These are phyloP conservation scores for Limanda limanda DNA, from an alignment of 2,113 vertebrate genomes.

Conservation along the genomic window DNA sequence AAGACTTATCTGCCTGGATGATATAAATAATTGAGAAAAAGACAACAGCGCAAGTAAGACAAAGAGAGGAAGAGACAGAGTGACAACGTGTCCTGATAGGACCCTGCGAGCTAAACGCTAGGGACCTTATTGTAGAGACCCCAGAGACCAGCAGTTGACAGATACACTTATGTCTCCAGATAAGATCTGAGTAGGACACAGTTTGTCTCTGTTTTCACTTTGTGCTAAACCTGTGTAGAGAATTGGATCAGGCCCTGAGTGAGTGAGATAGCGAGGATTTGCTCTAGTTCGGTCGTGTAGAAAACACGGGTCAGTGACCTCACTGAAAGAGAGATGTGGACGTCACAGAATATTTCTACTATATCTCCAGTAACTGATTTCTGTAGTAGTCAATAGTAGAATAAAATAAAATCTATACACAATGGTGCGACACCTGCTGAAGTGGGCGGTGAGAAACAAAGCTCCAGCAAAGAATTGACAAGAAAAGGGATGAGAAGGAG, in stretches of 20 bases:
- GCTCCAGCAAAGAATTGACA: constrained; percentile 15
- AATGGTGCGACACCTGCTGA: constrained; percentile 16
- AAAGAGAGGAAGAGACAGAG: constrained; percentile 9
- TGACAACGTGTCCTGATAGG: constrained; percentile 25
- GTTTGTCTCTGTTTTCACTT: too few species aligned
- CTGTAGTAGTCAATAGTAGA: constrained; percentile 14
- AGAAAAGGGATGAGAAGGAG: constrained; percentile 15
- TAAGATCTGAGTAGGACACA: neutral
- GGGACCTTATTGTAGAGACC: constrained; percentile 33
- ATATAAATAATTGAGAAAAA: constrained; percentile 27
- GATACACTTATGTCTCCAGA: constrained; percentile 21
- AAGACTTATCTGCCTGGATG: constrained; percentile 1
- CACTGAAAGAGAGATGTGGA: neutral
- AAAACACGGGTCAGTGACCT: too few species aligned
- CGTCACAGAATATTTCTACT: neutral
- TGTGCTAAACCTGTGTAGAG: too few species aligned
- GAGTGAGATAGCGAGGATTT: too few species aligned
- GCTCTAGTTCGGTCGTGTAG: too few species aligned
- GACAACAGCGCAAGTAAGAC: neutral
- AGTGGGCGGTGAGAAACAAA: constrained; percentile 48
- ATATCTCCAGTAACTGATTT: neutral
- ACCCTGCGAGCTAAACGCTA: constrained; percentile 17
- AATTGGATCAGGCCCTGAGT: too few species aligned
- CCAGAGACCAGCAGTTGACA: constrained; percentile 18
- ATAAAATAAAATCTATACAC: neutral